A percentile compares a stretch with the other conserved stretches of the same genome.
Evolutionary conservation across 2,888 invertebrate genomes (phyloP).

Genomic region (Calliscelio sp.): DNA sequence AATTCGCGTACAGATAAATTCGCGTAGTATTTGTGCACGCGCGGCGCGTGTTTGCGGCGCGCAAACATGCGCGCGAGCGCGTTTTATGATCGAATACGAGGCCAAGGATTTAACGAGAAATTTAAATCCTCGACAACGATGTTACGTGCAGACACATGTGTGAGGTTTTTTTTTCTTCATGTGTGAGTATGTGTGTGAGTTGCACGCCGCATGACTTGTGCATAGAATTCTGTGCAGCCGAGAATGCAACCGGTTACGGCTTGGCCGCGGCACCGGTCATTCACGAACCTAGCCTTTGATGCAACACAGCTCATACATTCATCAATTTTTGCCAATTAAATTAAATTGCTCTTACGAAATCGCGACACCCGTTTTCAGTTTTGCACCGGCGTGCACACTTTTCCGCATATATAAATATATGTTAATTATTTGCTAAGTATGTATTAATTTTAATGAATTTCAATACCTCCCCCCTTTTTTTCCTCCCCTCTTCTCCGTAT

Average conservation of each 20-base stretch:
- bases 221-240: conserved; percentile 63
- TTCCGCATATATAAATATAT: not conserved
- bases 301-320: conserved; percentile 39
- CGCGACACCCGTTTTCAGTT: conserved; percentile 29
- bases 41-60: conserved; percentile 43
- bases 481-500: too few relatives aligned
- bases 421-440: conserved; percentile 17
- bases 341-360: conserved; percentile 30
- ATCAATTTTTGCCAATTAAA: conserved; percentile 60
- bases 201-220: conserved; percentile 53
- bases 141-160: conserved; percentile 26
- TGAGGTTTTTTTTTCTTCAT: not conserved
- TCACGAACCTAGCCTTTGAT: conserved; percentile 59
- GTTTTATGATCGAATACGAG: conserved; percentile 70
- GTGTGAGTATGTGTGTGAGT: conserved; percentile 17
- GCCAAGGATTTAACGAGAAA: conserved; percentile 71
- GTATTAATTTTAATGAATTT: conserved; percentile 34
- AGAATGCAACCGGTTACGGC: conserved; percentile 72
- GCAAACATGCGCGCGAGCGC: conserved; percentile 49
- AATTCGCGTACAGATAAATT: conserved; percentile 33
- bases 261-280: conserved; percentile 55
- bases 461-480: too few relatives aligned
- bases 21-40: conserved; percentile 52
- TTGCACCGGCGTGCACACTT: not conserved
- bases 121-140: conserved; percentile 66